Conservation (phyloP, 2,113 vertebrate genomes). For the Falco punctatus region DNA sequence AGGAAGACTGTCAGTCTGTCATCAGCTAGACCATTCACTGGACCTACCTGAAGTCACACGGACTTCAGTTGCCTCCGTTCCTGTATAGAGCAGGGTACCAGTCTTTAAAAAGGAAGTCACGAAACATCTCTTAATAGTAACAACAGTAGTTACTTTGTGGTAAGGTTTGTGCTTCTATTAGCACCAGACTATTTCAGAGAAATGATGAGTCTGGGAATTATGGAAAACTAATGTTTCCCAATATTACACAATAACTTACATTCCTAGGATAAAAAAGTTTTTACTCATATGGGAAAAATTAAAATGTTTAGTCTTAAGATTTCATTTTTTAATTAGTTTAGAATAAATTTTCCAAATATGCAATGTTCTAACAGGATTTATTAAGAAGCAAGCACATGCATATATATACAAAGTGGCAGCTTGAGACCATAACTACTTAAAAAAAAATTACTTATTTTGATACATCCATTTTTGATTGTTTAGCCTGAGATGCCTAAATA, state of each 20-base stretch:
- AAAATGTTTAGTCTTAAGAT: not conserved
- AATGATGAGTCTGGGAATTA: not conserved
- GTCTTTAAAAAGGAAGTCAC: not conserved
- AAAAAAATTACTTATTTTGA: not conserved
- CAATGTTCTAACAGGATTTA: not conserved
- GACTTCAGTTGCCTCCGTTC: not conserved
- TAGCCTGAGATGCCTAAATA: not conserved
- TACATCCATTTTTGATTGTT: not conserved
- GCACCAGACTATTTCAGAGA: not conserved
- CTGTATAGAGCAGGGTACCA: not conserved
- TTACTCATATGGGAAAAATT: not conserved
- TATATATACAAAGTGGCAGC: not conserved
- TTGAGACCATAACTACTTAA: not conserved
- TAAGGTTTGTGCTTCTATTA: not conserved
- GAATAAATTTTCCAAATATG: not conserved
- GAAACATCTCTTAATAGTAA: not conserved
- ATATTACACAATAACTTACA: not conserved
- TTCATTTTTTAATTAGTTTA: not conserved
- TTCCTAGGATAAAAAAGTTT: not conserved
- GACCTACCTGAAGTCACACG: not conserved
- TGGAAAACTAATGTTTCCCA: not conserved
- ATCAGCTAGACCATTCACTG: not conserved
- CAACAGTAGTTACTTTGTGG: not conserved
- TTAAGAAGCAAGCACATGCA: not conserved
- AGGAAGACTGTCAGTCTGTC: not conserved